Evolutionary conservation across 2,888 invertebrate genomes (phyloP).

Genomic region (Isoperla grammatica): DNA sequence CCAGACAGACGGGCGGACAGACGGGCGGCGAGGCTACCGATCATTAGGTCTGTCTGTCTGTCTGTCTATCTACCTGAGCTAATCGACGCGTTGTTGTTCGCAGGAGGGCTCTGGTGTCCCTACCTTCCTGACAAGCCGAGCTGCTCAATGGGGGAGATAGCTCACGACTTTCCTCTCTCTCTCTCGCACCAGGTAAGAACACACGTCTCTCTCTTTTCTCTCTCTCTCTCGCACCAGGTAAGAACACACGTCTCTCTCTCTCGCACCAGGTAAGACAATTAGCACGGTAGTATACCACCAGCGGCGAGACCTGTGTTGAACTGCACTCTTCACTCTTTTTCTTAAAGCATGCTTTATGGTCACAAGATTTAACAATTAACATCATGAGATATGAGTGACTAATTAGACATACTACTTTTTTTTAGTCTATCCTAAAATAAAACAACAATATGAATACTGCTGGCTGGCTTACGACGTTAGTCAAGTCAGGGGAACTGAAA

Average conservation of each 20-base stretch:
- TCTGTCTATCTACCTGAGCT: too few relatives aligned
- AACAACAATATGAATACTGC: too few relatives aligned
- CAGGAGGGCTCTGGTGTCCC: conserved; percentile 21
- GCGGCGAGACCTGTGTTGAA: background rate
- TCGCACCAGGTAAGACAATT: background rate
- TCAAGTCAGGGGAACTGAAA: too few relatives aligned
- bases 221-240: conserved; percentile 10
- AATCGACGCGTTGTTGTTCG: background rate
- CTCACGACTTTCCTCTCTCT: conserved; percentile 18
- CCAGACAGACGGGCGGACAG: too few relatives aligned
- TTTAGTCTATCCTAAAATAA: too few relatives aligned
- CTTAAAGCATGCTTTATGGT: background rate
- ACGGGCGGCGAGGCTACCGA: too few relatives aligned
- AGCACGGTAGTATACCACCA: background rate
- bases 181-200: conserved; percentile 1
- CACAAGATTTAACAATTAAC: too few relatives aligned
- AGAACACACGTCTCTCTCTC: conserved; percentile 2
- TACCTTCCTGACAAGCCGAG: conserved; percentile 4
- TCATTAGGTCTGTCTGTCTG: too few relatives aligned
- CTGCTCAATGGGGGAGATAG: conserved; percentile 24
- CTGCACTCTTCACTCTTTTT: background rate
- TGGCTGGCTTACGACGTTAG: too few relatives aligned
- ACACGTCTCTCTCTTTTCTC: background rate
- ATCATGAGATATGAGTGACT: too few relatives aligned
- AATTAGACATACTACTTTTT: too few relatives aligned